These are phyloP conservation scores for Cydia splendana DNA, from an alignment of 1,140 invertebrate genomes.

Conservation along the genomic window DNA sequence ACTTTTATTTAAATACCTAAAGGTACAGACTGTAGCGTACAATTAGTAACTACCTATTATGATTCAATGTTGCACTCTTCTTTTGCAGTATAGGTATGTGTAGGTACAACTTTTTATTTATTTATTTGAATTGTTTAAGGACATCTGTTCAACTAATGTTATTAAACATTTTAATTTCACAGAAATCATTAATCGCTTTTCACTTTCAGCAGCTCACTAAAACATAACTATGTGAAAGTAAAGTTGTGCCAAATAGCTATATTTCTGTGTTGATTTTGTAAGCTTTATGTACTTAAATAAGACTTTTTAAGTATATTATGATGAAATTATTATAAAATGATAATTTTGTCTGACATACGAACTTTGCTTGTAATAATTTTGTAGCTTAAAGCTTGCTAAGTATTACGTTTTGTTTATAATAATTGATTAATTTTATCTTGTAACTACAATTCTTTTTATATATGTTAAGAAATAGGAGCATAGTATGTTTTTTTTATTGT, in stretches of 20 bases:
- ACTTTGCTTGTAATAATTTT: slow-evolving; percentile 41
- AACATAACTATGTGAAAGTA: slow-evolving; percentile 10
- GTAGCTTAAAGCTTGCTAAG: slow-evolving; percentile 51
- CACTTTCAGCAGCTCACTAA: background rate
- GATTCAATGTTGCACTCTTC: background rate
- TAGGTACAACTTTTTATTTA: background rate
- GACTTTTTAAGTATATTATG: slow-evolving; percentile 23
- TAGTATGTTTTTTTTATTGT: slow-evolving; percentile 66
- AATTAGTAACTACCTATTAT: no score
- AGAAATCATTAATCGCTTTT: background rate
- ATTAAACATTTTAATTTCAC: background rate
- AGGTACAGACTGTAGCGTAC: no score
- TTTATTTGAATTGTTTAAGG: no score
- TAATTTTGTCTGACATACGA: slow-evolving; percentile 35
- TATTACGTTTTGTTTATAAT: slow-evolving; percentile 52
- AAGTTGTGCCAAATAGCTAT: slow-evolving; percentile 17
- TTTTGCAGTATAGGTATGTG: background rate
- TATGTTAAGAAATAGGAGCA: slow-evolving; percentile 59
- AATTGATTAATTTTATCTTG: slow-evolving; percentile 38
- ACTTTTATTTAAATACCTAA: no score
- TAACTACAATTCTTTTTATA: slow-evolving; percentile 40
- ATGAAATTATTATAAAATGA: slow-evolving; percentile 33
- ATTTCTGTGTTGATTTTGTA: background rate
- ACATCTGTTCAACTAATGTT: background rate
- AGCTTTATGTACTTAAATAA: slow-evolving; percentile 11